phyloP scores from a whole-genome alignment of 2,888 invertebrate genomes.

The Axea sp. region DNA sequence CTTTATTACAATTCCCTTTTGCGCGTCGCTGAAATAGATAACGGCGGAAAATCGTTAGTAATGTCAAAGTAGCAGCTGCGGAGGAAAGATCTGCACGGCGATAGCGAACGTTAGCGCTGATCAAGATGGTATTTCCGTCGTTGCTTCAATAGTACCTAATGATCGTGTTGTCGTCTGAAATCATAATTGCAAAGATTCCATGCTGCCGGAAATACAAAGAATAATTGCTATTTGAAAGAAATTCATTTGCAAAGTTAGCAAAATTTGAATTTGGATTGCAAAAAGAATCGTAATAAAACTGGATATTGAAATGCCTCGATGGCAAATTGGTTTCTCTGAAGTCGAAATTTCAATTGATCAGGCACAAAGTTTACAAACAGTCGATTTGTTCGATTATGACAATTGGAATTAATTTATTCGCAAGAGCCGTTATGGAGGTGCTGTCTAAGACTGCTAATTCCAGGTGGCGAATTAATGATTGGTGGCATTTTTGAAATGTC shows the following conservation, averaged over 20 bases:
- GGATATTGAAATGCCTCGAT: neutral
- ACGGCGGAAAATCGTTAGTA: conserved; percentile 56
- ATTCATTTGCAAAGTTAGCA: neutral
- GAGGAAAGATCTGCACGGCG: conserved; percentile 39
- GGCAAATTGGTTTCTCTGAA: conserved; percentile 5
- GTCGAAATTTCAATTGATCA: conserved; percentile 1
- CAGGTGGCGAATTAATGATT: neutral
- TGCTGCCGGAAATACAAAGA: conserved; percentile 11
- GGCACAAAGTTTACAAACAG: conserved; percentile 1
- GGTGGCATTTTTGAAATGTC: conserved; percentile 1
- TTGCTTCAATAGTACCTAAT: conserved; percentile 23
- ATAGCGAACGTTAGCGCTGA: conserved; percentile 42
- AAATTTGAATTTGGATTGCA: neutral
- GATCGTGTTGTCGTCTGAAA: conserved; percentile 35
- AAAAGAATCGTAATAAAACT: neutral
- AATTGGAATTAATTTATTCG: conserved; percentile 5
- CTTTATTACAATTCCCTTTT: conserved; percentile 60
- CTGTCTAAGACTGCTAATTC: neutral
- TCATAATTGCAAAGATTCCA: conserved; percentile 24
- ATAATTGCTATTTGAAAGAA: conserved; percentile 16
- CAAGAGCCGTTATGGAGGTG: neutral
- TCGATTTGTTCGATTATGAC: conserved; percentile 15
- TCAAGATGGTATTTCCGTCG: conserved; percentile 55
- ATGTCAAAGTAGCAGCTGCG: conserved; percentile 52
- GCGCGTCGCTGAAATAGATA: conserved; percentile 49